A percentile compares a stretch with the other conserved stretches of the same genome.
These are phyloP conservation scores for Prunella fulvescens DNA, from an alignment of 2,113 vertebrate species.

Conservation along the genomic window DNA sequence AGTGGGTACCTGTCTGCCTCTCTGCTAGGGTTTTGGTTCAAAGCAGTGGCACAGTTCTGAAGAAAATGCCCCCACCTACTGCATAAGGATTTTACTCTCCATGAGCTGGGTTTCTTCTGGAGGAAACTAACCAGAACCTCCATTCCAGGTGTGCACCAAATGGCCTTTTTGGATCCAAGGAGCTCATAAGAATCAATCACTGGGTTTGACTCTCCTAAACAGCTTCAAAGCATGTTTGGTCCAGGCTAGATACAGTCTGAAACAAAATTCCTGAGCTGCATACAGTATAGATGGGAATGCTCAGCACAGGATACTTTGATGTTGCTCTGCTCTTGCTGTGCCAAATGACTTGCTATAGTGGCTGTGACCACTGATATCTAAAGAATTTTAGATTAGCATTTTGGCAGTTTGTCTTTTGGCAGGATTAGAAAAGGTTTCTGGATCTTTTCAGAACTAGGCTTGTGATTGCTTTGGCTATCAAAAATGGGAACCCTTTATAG, in stretches of 20 bases:
- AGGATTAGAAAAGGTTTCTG: conserved; percentile 30
- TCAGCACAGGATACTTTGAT: not conserved
- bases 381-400: conserved; percentile 18
- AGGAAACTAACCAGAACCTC: not conserved
- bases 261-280: not conserved
- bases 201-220: not conserved
- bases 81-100: not conserved
- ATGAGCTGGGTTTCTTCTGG: not conserved
- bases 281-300: not conserved
- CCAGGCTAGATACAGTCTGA: not conserved
- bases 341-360: not conserved
- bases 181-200: not conserved
- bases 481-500: not conserved
- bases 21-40: not conserved
- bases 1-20: not conserved
- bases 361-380: conserved; percentile 1
- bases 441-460: not conserved
- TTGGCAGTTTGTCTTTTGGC: conserved; percentile 4
- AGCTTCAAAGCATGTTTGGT: not conserved
- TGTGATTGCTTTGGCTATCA: not conserved
- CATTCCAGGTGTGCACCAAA: not conserved
- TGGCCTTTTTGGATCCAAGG: not conserved
- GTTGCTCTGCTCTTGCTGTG: not conserved
- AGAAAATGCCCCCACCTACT: not conserved
- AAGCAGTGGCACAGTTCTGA: not conserved